Evolutionary conservation across 2,888 invertebrate genomes (phyloP).

Genomic region (Dastarcus helophoroides): DNA sequence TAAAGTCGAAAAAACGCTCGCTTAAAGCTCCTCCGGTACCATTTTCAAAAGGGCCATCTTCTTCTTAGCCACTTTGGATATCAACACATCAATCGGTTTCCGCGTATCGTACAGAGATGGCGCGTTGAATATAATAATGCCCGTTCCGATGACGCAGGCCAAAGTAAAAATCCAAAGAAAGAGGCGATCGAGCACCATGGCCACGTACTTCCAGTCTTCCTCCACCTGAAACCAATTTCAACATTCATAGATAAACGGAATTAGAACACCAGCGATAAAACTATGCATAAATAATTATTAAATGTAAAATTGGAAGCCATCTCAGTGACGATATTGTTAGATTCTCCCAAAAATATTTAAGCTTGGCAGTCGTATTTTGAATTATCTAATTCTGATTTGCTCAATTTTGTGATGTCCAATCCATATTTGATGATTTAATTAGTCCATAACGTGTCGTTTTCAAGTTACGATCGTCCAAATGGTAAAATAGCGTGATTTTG

Average conservation of each 20-base stretch:
- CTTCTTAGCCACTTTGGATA: slow-evolving; percentile 86
- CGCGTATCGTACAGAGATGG: slow-evolving; percentile 86
- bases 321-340: neutral
- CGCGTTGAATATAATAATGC: slow-evolving; percentile 78
- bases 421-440: too few relatives aligned
- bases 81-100: slow-evolving; percentile 78
- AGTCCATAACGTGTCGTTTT: too few relatives aligned
- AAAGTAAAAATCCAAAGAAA: slow-evolving; percentile 93
- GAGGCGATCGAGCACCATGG: slow-evolving; percentile 91
- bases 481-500: too few relatives aligned
- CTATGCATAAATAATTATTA: too few relatives aligned
- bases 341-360: neutral
- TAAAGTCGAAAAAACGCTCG: slow-evolving; percentile 11
- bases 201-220: slow-evolving; percentile 97
- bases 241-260: slow-evolving; percentile 1
- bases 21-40: slow-evolving; percentile 52
- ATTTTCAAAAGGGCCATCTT: slow-evolving; percentile 79
- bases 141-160: slow-evolving; percentile 84
- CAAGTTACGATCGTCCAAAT: too few relatives aligned
- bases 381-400: neutral
- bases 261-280: too few relatives aligned
- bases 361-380: neutral
- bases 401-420: too few relatives aligned
- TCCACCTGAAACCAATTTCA: slow-evolving; percentile 54
- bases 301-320: too few relatives aligned